A percentile compares a stretch with the other conserved stretches of the same genome.
phyloP scores from a whole-genome alignment of 2,888 invertebrate genomes.

The Mythimna vitellina region DNA sequence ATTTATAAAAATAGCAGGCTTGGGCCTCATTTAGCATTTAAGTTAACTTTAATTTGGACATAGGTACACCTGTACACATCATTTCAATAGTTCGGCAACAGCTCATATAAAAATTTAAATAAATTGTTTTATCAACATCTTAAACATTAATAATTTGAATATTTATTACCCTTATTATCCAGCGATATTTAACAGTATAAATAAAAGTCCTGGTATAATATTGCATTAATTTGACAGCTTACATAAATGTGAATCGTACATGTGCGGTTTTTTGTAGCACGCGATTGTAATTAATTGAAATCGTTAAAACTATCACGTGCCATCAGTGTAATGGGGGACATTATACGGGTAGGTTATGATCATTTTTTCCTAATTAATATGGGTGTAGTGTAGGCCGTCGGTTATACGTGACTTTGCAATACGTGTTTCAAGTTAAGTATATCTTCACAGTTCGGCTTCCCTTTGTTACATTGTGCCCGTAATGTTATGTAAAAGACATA shows the following conservation, averaged over 20 bases:
- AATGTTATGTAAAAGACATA: slow-evolving; percentile 57
- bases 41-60: slow-evolving; percentile 5
- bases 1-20: too few relatives aligned
- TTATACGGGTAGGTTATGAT: slow-evolving; percentile 64
- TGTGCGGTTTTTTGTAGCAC: slow-evolving; percentile 59
- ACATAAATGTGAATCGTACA: slow-evolving; percentile 48
- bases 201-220: slow-evolving; percentile 55
- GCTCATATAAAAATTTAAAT: slow-evolving; percentile 25
- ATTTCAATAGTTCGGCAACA: slow-evolving; percentile 23
- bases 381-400: slow-evolving; percentile 42
- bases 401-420: slow-evolving; percentile 50
- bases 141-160: slow-evolving; percentile 42
- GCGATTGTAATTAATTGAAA: slow-evolving; percentile 63
- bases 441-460: slow-evolving; percentile 46
- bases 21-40: too few relatives aligned
- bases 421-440: slow-evolving; percentile 35
- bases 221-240: slow-evolving; percentile 60
- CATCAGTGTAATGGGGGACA: slow-evolving; percentile 61
- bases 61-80: slow-evolving; percentile 29
- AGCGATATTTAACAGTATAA: slow-evolving; percentile 48
- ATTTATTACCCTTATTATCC: slow-evolving; percentile 59
- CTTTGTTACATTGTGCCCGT: slow-evolving; percentile 49
- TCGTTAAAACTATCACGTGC: slow-evolving; percentile 62
- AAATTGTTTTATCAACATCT: slow-evolving; percentile 41
- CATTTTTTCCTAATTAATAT: slow-evolving; percentile 60